Conservation (phyloP, 2,888 invertebrate species). For the Polymixis lichenea region DNA sequence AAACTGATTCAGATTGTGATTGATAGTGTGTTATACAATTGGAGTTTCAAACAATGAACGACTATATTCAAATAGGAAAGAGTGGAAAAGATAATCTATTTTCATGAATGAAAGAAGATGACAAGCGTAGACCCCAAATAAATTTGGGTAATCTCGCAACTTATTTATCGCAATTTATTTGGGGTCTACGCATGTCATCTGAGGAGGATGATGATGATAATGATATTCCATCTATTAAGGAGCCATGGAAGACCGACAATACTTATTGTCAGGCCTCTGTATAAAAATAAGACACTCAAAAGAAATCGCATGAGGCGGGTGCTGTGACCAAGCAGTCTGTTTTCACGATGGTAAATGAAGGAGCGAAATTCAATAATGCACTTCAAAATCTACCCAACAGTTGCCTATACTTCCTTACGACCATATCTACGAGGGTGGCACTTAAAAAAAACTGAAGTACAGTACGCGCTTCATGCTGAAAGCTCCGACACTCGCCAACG, state of each 20-base stretch:
- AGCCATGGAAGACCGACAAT: not conserved
- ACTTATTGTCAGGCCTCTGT: not conserved
- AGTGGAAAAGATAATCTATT: not conserved
- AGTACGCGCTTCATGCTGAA: slow-evolving; percentile 67
- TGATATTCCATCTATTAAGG: not conserved
- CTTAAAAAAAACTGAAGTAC: slow-evolving; percentile 59
- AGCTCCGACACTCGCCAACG: slow-evolving; percentile 78
- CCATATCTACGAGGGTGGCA: slow-evolving; percentile 23
- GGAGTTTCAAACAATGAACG: not conserved
- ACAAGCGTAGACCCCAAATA: not conserved
- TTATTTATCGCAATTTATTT: no score
- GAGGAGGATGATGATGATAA: no score
- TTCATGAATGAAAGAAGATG: not conserved
- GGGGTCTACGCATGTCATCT: no score
- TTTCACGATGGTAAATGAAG: not conserved
- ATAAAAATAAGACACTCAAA: not conserved
- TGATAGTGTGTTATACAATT: no score
- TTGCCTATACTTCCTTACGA: not conserved
- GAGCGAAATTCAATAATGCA: not conserved
- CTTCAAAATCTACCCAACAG: not conserved
- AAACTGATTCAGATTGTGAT: no score
- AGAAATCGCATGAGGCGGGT: not conserved
- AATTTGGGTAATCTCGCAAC: no score
- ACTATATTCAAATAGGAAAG: not conserved
- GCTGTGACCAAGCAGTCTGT: not conserved